phyloP scores from a whole-genome alignment of 30 jellyfish, hydroid and myxozoan species.

The Morbakka virulenta region DNA sequence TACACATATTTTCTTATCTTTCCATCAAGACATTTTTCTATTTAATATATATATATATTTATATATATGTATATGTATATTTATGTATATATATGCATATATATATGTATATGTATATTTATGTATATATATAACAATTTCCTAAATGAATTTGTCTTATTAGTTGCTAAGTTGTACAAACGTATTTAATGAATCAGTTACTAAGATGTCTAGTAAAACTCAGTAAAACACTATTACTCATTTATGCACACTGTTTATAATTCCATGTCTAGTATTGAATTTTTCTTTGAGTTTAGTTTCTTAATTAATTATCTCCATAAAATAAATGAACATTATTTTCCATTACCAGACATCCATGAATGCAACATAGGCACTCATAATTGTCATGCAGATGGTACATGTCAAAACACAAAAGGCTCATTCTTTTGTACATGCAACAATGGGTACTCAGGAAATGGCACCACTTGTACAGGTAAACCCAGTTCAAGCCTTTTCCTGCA shows the following conservation, averaged over 20 bases:
- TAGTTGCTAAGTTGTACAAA: no score
- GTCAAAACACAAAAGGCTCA: slow-evolving; percentile 31
- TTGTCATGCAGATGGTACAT: slow-evolving; percentile 16
- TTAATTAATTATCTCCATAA: not conserved
- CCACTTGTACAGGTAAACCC: slow-evolving; percentile 17
- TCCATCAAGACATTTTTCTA: not conserved
- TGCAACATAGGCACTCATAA: slow-evolving; percentile 10
- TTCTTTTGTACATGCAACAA: slow-evolving; percentile 26
- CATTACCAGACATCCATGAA: slow-evolving; percentile 31
- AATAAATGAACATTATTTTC: not conserved
- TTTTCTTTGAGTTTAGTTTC: no score
- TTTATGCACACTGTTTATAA: no score
- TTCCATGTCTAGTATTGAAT: not conserved
- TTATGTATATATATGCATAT: no score
- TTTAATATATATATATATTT: not conserved
- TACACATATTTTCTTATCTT: not conserved
- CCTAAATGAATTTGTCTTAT: no score
- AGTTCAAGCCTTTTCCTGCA: no score
- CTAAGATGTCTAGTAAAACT: no score
- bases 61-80: not conserved
- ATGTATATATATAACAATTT: no score
- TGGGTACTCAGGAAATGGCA: slow-evolving; percentile 56
- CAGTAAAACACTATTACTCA: no score
- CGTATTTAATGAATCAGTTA: no score
- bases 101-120: no score